Evolutionary conservation across 2,888 invertebrate species (phyloP).

Genomic region (Neelides folsomi): DNA sequence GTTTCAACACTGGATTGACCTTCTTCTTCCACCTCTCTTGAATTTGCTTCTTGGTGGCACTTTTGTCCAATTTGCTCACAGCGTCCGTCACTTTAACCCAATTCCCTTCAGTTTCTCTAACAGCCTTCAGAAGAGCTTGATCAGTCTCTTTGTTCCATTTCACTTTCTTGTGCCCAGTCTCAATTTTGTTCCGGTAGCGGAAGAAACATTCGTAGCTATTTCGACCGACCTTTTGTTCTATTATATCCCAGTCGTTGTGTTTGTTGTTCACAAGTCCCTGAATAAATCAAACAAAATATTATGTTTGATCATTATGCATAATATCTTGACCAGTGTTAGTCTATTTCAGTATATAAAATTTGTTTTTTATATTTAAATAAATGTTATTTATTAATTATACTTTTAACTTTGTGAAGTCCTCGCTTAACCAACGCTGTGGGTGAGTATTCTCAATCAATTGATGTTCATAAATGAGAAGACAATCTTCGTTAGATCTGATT

Average conservation of each 20-base stretch:
- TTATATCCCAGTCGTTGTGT: too few relatives aligned
- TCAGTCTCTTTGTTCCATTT: too few relatives aligned
- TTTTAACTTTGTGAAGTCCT: conserved; percentile 14
- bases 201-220: too few relatives aligned
- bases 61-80: conserved; percentile 9
- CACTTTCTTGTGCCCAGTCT: too few relatives aligned
- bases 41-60: conserved; percentile 20
- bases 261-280: too few relatives aligned
- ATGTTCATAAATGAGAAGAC: conserved; percentile 19
- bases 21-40: conserved; percentile 28
- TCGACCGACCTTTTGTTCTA: too few relatives aligned
- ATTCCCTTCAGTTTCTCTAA: neutral
- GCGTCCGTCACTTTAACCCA: conserved; percentile 17
- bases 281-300: neutral
- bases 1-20: conserved; percentile 19
- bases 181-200: too few relatives aligned
- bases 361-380: too few relatives aligned
- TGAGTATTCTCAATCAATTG: conserved; percentile 16
- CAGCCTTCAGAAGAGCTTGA: neutral
- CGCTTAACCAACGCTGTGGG: conserved; percentile 15
- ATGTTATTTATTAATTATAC: conserved; percentile 5
- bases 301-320: neutral
- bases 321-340: too few relatives aligned
- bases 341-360: too few relatives aligned
- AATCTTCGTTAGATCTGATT: conserved; percentile 17